These are phyloP conservation scores for Labeo rohita DNA, from an alignment of 2,113 vertebrate species.

Conservation along the genomic window DNA sequence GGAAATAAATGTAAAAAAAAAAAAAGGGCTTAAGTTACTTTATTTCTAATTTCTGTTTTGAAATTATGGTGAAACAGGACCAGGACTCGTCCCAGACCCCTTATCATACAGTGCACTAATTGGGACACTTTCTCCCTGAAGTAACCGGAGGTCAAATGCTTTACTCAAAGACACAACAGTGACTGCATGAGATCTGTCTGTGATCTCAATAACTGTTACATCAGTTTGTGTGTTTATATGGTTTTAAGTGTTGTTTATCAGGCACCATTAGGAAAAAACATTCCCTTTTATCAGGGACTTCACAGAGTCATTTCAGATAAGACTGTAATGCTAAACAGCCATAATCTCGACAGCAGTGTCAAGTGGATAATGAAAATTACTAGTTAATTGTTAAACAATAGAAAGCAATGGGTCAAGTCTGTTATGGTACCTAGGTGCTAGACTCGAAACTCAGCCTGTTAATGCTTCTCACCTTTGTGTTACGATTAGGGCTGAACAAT, in stretches of 20 bases:
- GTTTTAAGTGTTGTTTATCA: constrained; percentile 14
- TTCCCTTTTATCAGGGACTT: constrained; percentile 18
- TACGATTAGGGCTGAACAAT: neutral
- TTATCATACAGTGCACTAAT: neutral
- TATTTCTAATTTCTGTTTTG: neutral
- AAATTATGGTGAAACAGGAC: neutral
- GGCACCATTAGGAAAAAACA: neutral
- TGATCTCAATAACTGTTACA: neutral
- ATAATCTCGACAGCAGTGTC: neutral
- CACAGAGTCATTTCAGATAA: neutral
- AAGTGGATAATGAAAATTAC: neutral
- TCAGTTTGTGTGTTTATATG: neutral
- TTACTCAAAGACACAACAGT: neutral
- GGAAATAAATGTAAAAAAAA: neutral
- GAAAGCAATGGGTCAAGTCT: neutral
- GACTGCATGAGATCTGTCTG: neutral
- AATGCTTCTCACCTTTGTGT: neutral
- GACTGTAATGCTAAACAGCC: neutral
- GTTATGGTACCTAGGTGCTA: neutral
- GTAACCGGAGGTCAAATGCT: neutral
- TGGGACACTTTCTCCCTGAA: neutral
- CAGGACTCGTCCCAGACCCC: neutral
- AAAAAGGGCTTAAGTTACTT: neutral
- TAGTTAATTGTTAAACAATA: neutral
- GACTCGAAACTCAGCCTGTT: neutral